Conservation (phyloP, 2,797 vertebrate genomes). For the Tamandua tetradactyla region DNA sequence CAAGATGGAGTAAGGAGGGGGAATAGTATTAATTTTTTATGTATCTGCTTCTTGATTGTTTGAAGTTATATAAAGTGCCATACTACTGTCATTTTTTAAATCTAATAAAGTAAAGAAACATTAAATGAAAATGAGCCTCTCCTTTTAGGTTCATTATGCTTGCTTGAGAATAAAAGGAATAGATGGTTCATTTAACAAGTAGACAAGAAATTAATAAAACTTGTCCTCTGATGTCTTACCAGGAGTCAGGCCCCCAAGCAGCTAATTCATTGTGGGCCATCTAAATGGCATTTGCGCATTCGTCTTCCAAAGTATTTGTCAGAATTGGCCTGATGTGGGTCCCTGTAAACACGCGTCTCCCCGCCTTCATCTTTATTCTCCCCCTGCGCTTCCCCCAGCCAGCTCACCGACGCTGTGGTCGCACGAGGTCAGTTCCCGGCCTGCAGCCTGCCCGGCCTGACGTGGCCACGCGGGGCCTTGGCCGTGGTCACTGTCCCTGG, state of each 20-base stretch:
- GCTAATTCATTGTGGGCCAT: background rate
- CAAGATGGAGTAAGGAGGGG: background rate
- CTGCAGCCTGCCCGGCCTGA: background rate
- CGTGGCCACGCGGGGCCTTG: background rate
- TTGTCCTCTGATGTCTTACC: background rate
- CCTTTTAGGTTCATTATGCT: background rate
- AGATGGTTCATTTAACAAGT: slow-evolving; percentile 12
- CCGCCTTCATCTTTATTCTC: background rate
- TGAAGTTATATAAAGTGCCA: slow-evolving; percentile 19
- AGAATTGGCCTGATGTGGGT: background rate
- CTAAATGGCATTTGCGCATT: background rate
- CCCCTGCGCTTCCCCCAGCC: background rate
- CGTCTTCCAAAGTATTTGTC: background rate
- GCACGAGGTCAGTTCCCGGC: background rate
- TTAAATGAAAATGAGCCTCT: background rate
- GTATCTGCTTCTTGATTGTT: slow-evolving; percentile 13
- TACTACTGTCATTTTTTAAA: background rate
- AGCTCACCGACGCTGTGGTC: background rate
- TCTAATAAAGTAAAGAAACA: slow-evolving; percentile 17
- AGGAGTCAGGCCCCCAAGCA: background rate
- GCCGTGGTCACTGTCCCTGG: rapidly evolving
- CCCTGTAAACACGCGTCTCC: background rate
- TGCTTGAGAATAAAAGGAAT: slow-evolving; percentile 40
- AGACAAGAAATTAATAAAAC: slow-evolving; percentile 31
- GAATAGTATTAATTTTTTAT: background rate